Evolutionary conservation across 2,797 vertebrate genomes (phyloP).

Genomic region (Brachyalestes nurse): DNA sequence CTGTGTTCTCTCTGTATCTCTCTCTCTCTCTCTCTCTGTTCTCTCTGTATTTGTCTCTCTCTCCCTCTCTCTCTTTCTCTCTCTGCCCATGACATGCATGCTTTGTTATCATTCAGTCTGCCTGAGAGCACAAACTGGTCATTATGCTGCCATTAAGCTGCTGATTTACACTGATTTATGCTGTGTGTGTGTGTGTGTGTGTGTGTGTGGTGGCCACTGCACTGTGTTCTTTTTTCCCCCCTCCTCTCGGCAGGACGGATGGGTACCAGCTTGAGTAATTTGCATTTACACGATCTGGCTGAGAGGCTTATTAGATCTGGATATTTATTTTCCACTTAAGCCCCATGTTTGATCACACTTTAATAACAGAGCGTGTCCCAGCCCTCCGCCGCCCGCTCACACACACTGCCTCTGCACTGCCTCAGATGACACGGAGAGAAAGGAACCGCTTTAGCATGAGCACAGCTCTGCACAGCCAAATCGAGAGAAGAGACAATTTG

Average conservation of each 20-base stretch:
- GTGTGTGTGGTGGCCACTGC: slow-evolving; percentile 81
- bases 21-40: slow-evolving; percentile 63
- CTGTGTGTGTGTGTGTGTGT: slow-evolving; percentile 24
- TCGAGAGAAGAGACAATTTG: neutral
- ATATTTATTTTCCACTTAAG: slow-evolving; percentile 99
- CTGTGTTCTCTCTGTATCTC: slow-evolving; percentile 77
- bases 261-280: slow-evolving; percentile 95
- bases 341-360: slow-evolving; percentile 95
- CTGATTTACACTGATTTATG: slow-evolving; percentile 87
- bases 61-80: slow-evolving; percentile 62
- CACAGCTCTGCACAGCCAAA: neutral
- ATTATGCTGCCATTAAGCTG: slow-evolving; percentile 97
- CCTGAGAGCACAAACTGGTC: slow-evolving; percentile 95
- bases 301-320: slow-evolving; percentile 97
- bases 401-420: neutral
- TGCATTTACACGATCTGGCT: slow-evolving; percentile 99
- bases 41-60: slow-evolving; percentile 71
- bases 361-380: slow-evolving; percentile 84
- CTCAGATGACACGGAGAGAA: neutral
- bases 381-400: neutral
- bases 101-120: slow-evolving; percentile 99
- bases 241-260: slow-evolving; percentile 89
- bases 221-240: slow-evolving; percentile 69
- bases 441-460: neutral
- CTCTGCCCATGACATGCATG: slow-evolving; percentile 84